phyloP scores from a whole-genome alignment of 1,140 invertebrate genomes.

The Solenopsis invicta region DNA sequence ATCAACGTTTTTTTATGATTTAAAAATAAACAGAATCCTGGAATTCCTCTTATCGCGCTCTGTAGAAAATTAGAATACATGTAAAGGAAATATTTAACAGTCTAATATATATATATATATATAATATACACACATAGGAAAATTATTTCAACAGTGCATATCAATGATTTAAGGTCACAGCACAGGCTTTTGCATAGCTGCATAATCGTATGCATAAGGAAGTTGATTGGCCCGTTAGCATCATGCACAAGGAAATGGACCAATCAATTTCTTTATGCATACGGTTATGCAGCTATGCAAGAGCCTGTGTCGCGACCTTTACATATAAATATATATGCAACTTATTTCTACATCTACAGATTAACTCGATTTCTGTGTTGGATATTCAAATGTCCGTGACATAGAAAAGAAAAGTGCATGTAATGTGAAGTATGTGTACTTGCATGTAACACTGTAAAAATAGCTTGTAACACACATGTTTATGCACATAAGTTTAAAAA shows the following conservation, averaged over 20 bases:
- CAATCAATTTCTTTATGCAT: too few relatives aligned
- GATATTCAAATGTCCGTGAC: background rate
- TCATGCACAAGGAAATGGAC: too few relatives aligned
- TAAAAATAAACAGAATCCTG: constrained; percentile 64
- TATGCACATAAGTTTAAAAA: background rate
- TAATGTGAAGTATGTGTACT: constrained; percentile 17
- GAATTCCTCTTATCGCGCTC: constrained; percentile 36
- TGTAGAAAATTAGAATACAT: constrained; percentile 53
- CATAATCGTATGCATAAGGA: too few relatives aligned
- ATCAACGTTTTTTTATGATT: constrained; percentile 1
- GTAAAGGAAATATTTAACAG: background rate
- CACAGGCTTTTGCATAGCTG: too few relatives aligned
- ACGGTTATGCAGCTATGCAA: too few relatives aligned
- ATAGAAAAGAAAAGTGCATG: constrained; percentile 12
- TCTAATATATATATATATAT: background rate
- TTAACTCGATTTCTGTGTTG: background rate
- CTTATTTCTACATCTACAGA: background rate
- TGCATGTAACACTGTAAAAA: constrained; percentile 1
- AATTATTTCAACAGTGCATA: constrained; percentile 21
- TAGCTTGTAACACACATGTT: constrained; percentile 15
- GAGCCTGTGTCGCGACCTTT: too few relatives aligned
- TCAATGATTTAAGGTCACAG: too few relatives aligned
- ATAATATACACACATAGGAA: background rate
- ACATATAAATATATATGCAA: background rate
- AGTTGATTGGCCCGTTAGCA: too few relatives aligned